Percentiles rank a stretch among this genome's conserved stretches.
Evolutionary conservation across 2,888 invertebrate genomes (phyloP).

Genomic region (Euzophera pinguis): DNA sequence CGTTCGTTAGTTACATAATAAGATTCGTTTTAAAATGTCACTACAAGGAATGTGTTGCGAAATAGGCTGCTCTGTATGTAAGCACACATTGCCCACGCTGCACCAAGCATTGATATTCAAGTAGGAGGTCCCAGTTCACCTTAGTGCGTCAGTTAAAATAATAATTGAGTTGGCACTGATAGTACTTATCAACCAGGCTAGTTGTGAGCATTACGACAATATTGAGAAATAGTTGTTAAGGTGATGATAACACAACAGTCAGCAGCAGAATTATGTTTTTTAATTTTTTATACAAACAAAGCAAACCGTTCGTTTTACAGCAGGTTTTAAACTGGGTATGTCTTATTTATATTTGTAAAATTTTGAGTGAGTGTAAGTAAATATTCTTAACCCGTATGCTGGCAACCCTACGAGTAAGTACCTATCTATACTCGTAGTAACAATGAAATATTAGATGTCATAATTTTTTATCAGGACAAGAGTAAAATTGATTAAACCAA

Average conservation of each 20-base stretch:
- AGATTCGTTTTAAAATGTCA: slow-evolving; percentile 36
- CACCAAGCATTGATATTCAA: slow-evolving; percentile 41
- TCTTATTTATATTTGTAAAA: background rate
- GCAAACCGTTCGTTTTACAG: no score
- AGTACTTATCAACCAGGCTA: slow-evolving; percentile 2
- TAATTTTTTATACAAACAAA: no score
- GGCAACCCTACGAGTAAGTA: no score
- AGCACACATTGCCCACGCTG: slow-evolving; percentile 30
- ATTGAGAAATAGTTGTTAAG: slow-evolving; percentile 13
- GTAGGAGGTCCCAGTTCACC: slow-evolving; percentile 53
- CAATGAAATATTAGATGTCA: no score
- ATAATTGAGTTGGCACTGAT: slow-evolving; percentile 15
- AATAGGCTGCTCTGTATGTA: slow-evolving; percentile 56
- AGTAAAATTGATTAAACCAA: no score
- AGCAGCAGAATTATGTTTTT: background rate
- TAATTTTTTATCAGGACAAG: no score
- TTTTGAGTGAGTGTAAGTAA: background rate
- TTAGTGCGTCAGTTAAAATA: slow-evolving; percentile 35
- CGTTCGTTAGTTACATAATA: slow-evolving; percentile 3
- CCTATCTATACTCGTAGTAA: no score
- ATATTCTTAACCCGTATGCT: no score
- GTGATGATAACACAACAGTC: slow-evolving; percentile 5
- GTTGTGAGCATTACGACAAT: slow-evolving; percentile 11
- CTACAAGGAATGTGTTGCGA: slow-evolving; percentile 49
- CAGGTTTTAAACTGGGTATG: background rate